Evolutionary conservation across 2,797 vertebrate genomes (phyloP).

Genomic region (Sandelia bainsii): DNA sequence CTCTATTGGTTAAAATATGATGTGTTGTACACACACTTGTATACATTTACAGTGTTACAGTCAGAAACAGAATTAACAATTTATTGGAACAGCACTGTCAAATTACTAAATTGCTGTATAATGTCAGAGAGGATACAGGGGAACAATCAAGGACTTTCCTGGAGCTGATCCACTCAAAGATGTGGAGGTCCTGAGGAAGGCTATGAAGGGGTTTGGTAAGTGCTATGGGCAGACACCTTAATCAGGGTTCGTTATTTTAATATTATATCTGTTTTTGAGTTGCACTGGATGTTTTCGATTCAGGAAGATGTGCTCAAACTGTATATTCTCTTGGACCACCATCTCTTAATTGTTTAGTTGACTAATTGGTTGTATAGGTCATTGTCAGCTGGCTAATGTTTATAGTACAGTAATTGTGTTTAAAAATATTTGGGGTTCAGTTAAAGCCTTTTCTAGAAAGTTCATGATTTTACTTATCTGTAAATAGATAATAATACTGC

Average conservation of each 20-base stretch:
- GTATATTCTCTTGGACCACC: too few relatives aligned
- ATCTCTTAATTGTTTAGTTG: neutral
- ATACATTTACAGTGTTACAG: neutral
- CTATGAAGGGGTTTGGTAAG: constrained; percentile 99
- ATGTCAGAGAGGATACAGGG: constrained; percentile 88
- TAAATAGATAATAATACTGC: too few relatives aligned
- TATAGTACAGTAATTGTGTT: too few relatives aligned
- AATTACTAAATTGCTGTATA: neutral
- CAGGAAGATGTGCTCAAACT: neutral
- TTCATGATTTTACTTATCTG: neutral
- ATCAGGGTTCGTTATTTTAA: neutral
- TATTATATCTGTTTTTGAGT: neutral
- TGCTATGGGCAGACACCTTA: neutral
- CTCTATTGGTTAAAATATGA: neutral
- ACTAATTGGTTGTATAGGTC: neutral
- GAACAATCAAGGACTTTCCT: constrained; percentile 88
- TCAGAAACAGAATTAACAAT: fast-evolving
- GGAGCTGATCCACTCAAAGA: constrained; percentile 93
- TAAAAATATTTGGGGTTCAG: neutral
- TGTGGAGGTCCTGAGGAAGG: constrained; percentile 95
- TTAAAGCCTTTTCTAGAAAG: neutral
- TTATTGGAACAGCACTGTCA: neutral
- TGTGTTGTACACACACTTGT: neutral
- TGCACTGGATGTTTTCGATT: constrained; percentile 10
- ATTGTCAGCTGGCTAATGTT: neutral